phyloP scores from a whole-genome alignment of 2,797 vertebrate species.

The Pseudomugil tenellus region DNA sequence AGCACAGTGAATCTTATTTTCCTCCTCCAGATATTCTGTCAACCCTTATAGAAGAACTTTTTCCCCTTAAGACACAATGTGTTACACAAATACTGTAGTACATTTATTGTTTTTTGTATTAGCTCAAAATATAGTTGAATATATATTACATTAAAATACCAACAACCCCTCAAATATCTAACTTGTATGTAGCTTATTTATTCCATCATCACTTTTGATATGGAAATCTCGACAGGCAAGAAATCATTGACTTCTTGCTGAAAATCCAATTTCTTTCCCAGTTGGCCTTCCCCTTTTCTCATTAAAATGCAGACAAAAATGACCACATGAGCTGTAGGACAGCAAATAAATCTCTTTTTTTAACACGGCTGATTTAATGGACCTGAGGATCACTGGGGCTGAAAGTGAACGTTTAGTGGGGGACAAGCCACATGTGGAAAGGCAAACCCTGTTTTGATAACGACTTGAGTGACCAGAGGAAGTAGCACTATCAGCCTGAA shows the following conservation, averaged over 20 bases:
- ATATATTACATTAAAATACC: conserved; percentile 1
- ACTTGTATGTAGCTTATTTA: conserved; percentile 1
- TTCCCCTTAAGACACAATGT: conserved; percentile 36
- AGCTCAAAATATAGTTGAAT: not conserved
- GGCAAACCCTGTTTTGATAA: conserved; percentile 35
- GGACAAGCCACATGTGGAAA: conserved; percentile 17
- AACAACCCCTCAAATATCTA: not conserved
- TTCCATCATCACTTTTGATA: conserved; percentile 44
- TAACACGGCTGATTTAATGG: conserved; percentile 44
- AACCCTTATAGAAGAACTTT: conserved; percentile 36
- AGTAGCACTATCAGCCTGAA: conserved; percentile 33
- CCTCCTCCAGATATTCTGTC: conserved; percentile 60
- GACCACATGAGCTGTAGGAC: conserved; percentile 42
- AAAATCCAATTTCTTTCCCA: conserved; percentile 60
- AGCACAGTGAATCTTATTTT: conserved; percentile 26
- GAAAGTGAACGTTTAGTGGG: conserved; percentile 11
- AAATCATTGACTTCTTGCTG: conserved; percentile 45
- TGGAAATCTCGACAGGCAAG: conserved; percentile 22
- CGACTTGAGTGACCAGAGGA: conserved; percentile 40
- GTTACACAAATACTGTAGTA: not conserved
- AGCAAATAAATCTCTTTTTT: conserved; percentile 42
- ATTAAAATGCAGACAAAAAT: conserved; percentile 63
- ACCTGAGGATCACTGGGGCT: conserved; percentile 32
- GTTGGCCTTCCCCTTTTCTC: conserved; percentile 42
- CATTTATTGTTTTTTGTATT: not conserved